A percentile compares a stretch with the other conserved stretches of the same genome.
Evolutionary conservation across 1,140 invertebrate species (phyloP).

Genomic region (Microplitis demolitor): DNA sequence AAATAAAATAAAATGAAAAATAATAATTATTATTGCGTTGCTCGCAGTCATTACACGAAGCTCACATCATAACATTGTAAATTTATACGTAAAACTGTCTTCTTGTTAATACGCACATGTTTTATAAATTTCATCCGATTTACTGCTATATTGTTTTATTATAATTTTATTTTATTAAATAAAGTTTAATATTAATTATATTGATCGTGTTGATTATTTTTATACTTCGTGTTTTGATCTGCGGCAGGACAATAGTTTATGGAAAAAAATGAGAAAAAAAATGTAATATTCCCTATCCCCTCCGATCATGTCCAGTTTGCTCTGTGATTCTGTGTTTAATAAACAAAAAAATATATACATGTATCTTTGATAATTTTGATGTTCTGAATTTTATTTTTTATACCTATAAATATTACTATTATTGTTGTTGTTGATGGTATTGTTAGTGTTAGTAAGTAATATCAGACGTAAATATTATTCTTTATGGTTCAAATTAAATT

Average conservation of each 20-base stretch:
- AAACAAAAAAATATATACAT: slow-evolving; percentile 39
- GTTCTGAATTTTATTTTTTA: slow-evolving; percentile 18
- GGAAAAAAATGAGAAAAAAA: not conserved
- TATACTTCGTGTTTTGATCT: not conserved
- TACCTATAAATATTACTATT: not conserved
- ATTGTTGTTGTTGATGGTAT: not conserved
- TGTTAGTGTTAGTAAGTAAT: not conserved
- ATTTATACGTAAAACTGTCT: not conserved
- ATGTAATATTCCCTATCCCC: slow-evolving; percentile 41
- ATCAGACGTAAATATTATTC: not conserved
- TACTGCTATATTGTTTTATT: too few species aligned
- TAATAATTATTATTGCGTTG: not conserved
- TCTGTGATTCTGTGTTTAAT: slow-evolving; percentile 59
- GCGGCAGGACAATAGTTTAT: slow-evolving; percentile 20
- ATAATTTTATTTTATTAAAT: not conserved
- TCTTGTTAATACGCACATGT: not conserved
- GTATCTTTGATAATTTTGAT: slow-evolving; percentile 33
- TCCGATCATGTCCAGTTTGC: slow-evolving; percentile 52
- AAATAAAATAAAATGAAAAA: not conserved
- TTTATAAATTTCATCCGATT: too few species aligned
- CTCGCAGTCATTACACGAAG: not conserved
- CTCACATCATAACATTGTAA: not conserved
- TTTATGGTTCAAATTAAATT: not conserved
- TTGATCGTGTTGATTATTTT: too few species aligned
- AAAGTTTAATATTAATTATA: too few species aligned